phyloP scores from a whole-genome alignment of 2,888 invertebrate genomes.

The Erpobdella octoculata region DNA sequence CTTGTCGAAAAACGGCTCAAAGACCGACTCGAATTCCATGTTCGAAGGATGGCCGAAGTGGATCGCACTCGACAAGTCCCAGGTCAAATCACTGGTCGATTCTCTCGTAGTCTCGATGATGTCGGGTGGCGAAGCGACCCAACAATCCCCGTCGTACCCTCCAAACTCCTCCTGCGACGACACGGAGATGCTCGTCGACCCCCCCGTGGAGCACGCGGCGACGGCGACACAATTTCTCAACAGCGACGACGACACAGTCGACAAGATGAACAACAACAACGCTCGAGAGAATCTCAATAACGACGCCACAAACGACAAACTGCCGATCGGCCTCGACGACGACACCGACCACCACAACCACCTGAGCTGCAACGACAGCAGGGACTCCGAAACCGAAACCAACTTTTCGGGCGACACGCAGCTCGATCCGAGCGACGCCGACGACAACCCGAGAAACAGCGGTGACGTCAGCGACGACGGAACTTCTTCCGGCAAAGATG shows the following conservation, averaged over 20 bases:
- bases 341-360: background rate
- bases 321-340: background rate
- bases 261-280: background rate
- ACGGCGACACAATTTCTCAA: background rate
- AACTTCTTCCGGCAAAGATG: background rate
- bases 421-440: constrained; percentile 2
- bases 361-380: background rate
- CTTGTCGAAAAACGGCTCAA: background rate
- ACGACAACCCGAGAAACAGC: background rate
- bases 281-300: background rate
- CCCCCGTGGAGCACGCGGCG: background rate
- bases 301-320: background rate
- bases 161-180: background rate
- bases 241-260: background rate
- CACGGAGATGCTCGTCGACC: background rate
- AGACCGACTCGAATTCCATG: background rate
- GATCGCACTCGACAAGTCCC: constrained; percentile 30
- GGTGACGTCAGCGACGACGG: constrained; percentile 6
- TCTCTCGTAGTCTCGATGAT: constrained; percentile 31
- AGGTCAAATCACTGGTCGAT: constrained; percentile 27
- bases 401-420: constrained; percentile 1
- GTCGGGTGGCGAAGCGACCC: background rate
- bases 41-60: constrained; percentile 22
- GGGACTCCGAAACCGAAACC: constrained; percentile 1
- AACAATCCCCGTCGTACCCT: background rate